Base-by-base conservation (phyloP, 2,797 vertebrate genomes). In the Falco concolor region DNA sequence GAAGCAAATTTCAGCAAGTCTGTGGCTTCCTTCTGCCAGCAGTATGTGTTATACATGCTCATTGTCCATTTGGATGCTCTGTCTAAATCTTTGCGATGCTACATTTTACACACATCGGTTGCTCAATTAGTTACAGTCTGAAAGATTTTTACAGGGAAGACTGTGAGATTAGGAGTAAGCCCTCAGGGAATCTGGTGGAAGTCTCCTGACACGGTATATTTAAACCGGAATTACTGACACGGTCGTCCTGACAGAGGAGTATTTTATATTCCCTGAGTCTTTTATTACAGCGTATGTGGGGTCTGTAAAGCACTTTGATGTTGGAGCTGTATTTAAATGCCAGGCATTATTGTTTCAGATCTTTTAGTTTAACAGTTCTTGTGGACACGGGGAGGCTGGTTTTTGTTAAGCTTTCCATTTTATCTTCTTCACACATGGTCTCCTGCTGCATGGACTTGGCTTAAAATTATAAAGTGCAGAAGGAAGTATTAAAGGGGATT, bases 351-450 rank as follows among this genome's bases (percentile, higher is more conserved):
- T 92, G 89, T 69, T 82, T 84, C 0, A 0, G 75, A 27, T 92
- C 57, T 75, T 94, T 72, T 65, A 70, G 68, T 45, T 85, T 91
- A 72, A 87, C 38, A 69, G 36, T 52, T 94, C 54, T 91, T 0
- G 0, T 17, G 44, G 34, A 86, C 18, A 2, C 10, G 15, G 11
- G 40, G 73, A 93, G 50, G 65, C 92, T 96, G 89, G 1, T 72
- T 93, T 94, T 94, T 85, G 68, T 93, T 96, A 92, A 89, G 50
- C 61, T 93, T 94, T 83, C 64, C 16, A 8, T 64, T 83, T 95
- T 79, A 83, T 95, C 44, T 47, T 87, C 60, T 83, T 95, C 64
- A 72, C 92, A 78, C 78, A 4, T 93, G 84, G 84, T 75, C 27
- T 93, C 89, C 84, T 84, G 82, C 87, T 95, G 82, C 57, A 80